Evolutionary conservation across 2,797 vertebrate species (phyloP).

Genomic region (Lepidocolaptes lacrymiger): DNA sequence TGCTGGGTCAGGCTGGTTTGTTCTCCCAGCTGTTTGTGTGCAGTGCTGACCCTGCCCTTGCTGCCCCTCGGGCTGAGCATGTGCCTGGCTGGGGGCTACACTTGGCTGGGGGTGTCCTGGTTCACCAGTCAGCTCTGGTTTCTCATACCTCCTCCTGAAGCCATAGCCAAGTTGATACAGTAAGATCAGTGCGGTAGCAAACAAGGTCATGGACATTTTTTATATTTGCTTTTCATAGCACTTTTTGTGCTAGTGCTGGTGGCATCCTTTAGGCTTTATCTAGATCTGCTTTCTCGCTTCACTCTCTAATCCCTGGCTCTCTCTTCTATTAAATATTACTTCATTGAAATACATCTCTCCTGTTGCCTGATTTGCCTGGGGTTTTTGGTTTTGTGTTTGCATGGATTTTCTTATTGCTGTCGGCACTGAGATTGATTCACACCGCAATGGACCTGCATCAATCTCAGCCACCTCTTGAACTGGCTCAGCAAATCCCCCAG

Average conservation of each 20-base stretch:
- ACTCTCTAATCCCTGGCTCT: not conserved
- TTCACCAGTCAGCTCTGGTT: not conserved
- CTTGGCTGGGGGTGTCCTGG: not conserved
- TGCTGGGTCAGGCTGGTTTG: not conserved
- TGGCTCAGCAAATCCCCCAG: not conserved
- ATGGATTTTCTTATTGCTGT: not conserved
- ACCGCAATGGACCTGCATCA: not conserved
- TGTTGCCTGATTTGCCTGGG: not conserved
- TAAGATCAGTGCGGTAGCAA: not conserved
- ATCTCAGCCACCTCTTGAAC: not conserved
- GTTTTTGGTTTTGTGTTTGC: not conserved
- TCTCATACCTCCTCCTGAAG: not conserved
- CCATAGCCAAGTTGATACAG: not conserved
- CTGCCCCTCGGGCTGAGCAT: not conserved
- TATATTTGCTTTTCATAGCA: not conserved
- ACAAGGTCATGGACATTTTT: not conserved
- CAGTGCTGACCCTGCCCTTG: not conserved
- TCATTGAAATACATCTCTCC: not conserved
- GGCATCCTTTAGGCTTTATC: not conserved
- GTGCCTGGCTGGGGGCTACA: rapidly evolving
- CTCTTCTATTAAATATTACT: conserved; percentile 7
- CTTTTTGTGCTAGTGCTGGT: not conserved
- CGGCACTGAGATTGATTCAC: not conserved
- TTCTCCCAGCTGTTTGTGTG: not conserved
- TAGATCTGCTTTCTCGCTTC: not conserved